Conservation (phyloP, 2,113 vertebrate genomes). For the Misgurnus anguillicaudatus region DNA sequence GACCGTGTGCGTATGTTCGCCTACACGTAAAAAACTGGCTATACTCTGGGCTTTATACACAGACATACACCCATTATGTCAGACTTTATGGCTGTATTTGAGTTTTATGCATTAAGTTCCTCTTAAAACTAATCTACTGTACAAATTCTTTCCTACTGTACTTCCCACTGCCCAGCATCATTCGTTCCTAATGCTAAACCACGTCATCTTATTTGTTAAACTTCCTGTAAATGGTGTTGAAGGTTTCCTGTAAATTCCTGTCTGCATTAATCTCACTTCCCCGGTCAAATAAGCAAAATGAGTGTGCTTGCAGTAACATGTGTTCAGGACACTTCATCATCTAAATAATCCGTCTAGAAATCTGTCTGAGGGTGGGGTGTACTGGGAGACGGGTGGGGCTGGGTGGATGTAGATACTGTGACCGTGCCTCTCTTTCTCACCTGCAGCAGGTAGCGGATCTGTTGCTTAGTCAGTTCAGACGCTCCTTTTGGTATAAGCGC, state of each 20-base stretch:
- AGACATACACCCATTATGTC: no score
- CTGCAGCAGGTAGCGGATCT: conserved; percentile 97
- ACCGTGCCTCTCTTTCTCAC: conserved; percentile 61
- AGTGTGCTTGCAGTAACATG: not conserved
- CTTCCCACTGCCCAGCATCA: no score
- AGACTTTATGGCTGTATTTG: no score
- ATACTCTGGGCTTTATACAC: no score
- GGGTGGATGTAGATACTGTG: not conserved
- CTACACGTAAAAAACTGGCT: no score
- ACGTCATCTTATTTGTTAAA: no score
- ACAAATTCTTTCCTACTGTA: no score
- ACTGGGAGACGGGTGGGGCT: conserved; percentile 24
- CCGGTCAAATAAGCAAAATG: not conserved
- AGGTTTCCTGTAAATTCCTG: not conserved
- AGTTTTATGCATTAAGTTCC: no score
- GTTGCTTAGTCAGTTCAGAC: conserved; percentile 95
- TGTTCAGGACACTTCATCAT: conserved; percentile 1
- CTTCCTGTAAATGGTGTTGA: no score
- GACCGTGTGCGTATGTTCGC: no score
- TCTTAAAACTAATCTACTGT: no score
- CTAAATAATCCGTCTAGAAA: conserved; percentile 18
- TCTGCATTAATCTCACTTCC: not conserved
- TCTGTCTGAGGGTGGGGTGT: conserved; percentile 66
- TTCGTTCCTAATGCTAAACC: no score
- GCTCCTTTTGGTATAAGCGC: conserved; percentile 88